A percentile compares a stretch with the other conserved stretches of the same genome.
phyloP scores from a whole-genome alignment of 1,140 invertebrate genomes.

The Physella acuta region DNA sequence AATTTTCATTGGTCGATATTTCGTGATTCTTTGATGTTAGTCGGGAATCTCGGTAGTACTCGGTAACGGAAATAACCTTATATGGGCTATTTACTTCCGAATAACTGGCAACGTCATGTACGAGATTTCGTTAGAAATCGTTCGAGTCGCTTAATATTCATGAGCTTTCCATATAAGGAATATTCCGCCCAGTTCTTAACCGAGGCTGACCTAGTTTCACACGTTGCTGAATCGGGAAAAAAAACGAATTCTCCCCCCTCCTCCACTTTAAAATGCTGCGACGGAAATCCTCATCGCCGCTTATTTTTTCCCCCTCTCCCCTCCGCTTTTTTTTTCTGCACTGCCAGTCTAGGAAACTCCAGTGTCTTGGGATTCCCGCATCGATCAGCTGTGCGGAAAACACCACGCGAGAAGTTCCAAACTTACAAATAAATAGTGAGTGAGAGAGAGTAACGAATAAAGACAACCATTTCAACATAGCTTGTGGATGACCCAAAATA shows the following conservation, averaged over 20 bases:
- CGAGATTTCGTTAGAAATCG: background rate
- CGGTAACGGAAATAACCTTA: slow-evolving; percentile 46
- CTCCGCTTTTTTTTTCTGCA: background rate
- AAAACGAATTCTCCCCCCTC: background rate
- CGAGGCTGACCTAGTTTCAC: slow-evolving; percentile 37
- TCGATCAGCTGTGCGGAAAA: slow-evolving; percentile 7
- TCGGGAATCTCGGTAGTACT: slow-evolving; percentile 33
- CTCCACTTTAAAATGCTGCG: no score
- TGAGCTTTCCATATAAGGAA: slow-evolving; percentile 38
- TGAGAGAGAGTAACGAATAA: no score
- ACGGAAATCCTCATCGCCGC: slow-evolving; percentile 5
- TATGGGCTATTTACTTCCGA: slow-evolving; percentile 45
- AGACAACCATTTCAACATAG: no score
- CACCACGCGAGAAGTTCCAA: no score
- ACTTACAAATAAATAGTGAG: no score
- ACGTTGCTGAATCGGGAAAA: background rate
- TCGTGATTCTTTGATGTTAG: slow-evolving; percentile 31
- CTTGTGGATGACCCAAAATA: no score
- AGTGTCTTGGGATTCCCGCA: background rate
- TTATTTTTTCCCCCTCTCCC: no score
- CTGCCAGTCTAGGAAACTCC: background rate
- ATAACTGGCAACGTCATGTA: slow-evolving; percentile 30
- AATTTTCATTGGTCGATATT: slow-evolving; percentile 47
- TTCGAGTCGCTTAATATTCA: slow-evolving; percentile 30
- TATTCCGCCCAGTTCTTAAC: slow-evolving; percentile 29